Base-by-base conservation (phyloP, 2,113 vertebrate species). In the Neogale vison region DNA sequence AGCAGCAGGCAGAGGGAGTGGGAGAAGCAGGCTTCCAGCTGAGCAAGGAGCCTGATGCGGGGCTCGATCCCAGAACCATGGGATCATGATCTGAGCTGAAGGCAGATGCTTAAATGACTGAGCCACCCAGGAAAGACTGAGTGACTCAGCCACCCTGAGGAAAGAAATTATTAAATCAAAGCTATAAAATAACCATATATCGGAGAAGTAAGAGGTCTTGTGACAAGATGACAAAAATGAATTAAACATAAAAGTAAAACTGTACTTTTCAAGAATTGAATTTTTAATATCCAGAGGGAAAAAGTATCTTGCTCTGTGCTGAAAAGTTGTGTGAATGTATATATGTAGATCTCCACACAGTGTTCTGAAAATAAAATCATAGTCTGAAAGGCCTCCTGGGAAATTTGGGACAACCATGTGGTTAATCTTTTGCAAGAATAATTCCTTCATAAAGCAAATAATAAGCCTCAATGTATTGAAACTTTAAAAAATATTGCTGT, bases 211-310 rank as follows among this genome's bases (percentile, higher is more conserved):
- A 86, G 61, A 87, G 36, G 31, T 82, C 55, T 52, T 88, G 23
- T 76, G 29, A 74, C 39, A 34, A 93, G 59, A 85, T 69, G 24
- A 90, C 84, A 39, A 39, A 79, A 85, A 77, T 31, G 50, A 59
- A 77, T 77, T 18, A 95, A 89, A 95, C 63, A 29, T 23, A 82
- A 55, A 95, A 85, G 14, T 21, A 26, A 65, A 90, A 14, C 31
- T 80, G 57, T 86, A 59, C 52, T 93, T 74, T 81, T 45, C 36
- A 94, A 87, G 45, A 34, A 87, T 47, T 91, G 18, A 39, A 65
- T 87, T 81, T 94, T 86, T 93, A 93, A 85, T 80, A 79, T 79
- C 50, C n/a, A 71, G 39, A 45, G 63, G 59, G 6, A 69, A 93
- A 77, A 24, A 39, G 34, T 63, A 79, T 85, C 26, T 93, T 12